These are phyloP conservation scores for Cenopis cana DNA, from an alignment of 2,888 invertebrate genomes.

Conservation along the genomic window DNA sequence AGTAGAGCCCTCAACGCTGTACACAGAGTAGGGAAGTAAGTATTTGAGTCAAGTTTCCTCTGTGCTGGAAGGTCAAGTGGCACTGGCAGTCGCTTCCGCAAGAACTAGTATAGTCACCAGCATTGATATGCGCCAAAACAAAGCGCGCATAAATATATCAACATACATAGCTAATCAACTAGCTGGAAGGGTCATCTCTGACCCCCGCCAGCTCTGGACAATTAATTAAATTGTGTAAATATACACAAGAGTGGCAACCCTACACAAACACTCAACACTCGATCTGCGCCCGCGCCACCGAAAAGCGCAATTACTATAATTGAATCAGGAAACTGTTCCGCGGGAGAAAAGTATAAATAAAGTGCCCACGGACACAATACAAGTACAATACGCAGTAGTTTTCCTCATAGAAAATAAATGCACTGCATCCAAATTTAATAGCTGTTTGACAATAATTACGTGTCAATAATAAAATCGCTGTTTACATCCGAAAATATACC, in stretches of 20 bases:
- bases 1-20: too few species aligned
- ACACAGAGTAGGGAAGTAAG: neutral
- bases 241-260: slow-evolving; percentile 45
- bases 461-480: too few species aligned
- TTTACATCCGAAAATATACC: too few species aligned
- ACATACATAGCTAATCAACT: too few species aligned
- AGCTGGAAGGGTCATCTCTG: too few species aligned
- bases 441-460: too few species aligned
- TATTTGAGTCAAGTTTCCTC: neutral
- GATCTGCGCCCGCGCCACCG: slow-evolving; percentile 48
- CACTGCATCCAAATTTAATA: too few species aligned
- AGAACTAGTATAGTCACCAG: too few species aligned
- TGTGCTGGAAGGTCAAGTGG: neutral
- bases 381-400: neutral
- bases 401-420: too few species aligned
- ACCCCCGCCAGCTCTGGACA: too few species aligned
- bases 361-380: slow-evolving; percentile 55
- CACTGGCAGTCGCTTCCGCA: neutral
- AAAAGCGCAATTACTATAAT: slow-evolving; percentile 72
- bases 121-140: too few species aligned
- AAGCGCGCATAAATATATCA: too few species aligned
- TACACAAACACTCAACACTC: slow-evolving; percentile 10
- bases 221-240: neutral
- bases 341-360: slow-evolving; percentile 68
- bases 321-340: slow-evolving; percentile 74